Base-by-base conservation (phyloP, 1,140 invertebrate species). In the Lordiphosa stackelbergi region DNA sequence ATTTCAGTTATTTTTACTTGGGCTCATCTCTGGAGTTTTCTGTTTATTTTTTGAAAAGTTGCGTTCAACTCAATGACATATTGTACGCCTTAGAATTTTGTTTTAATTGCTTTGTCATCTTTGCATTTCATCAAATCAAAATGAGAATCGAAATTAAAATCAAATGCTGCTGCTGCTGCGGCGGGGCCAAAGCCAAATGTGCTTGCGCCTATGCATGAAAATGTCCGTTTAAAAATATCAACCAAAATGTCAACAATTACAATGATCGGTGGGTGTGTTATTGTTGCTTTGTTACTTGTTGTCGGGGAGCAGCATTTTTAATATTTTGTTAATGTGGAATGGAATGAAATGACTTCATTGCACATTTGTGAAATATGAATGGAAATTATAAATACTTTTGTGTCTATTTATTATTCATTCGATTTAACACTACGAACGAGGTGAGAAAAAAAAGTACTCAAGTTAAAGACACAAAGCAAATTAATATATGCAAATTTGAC, bases 401-500 rank as follows among this genome's bases (percentile, higher is more conserved):
- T 59, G 28, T 43, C 24, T 61, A 37, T 51, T 53, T 61, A 48
- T 43, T 65, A 41, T 42, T 41, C 53, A 61, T 69, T 66, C 56
- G 52, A 38, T 61, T 77, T 42, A 77, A 78, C 40, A 64, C 73
- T 73, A 70, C 47, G 36, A 56, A 69, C 47, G 47, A 60, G 37
- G 45, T 63, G 53, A 53, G 36, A 16, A 68, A 59, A 52, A 58
- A 38, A 64, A 16, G 37, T 40, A 51, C 28, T 31, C 28, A 31
- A 66, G 52, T 51, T 74, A 54, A 81, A 81, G 78, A 84, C 60
- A 77, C 78, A 83, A 83, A 83, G 77, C 77, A 83, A 77, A 73
- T 66, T 24, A 43, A 53, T 48, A 46, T 54, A 75, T 58, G 73
- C 53, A 63, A 73, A 69, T 69, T 73, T 70, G 41, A 55, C 55